phyloP scores from a whole-genome alignment of 2,888 invertebrate species.

The Congeria kusceri region DNA sequence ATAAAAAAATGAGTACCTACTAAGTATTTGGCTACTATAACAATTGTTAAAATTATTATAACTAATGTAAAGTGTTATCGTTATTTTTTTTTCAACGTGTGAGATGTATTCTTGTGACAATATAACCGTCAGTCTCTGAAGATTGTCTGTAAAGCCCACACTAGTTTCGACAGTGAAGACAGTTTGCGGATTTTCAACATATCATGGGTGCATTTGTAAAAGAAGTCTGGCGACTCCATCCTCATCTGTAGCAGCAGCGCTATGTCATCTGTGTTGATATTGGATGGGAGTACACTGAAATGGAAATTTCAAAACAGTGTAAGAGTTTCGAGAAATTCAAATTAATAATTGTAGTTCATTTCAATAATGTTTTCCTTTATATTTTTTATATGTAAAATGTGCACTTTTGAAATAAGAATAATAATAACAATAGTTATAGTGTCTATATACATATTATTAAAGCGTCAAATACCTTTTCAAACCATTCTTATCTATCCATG shows the following conservation, averaged over 20 bases:
- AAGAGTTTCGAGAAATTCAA: too few relatives aligned
- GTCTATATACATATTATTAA: neutral
- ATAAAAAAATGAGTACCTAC: too few relatives aligned
- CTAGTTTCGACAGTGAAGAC: constrained; percentile 44
- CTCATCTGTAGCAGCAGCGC: constrained; percentile 61
- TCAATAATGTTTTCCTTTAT: neutral
- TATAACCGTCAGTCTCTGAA: too few relatives aligned
- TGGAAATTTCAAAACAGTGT: too few relatives aligned
- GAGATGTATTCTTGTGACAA: too few relatives aligned
- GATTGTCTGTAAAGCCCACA: constrained; percentile 41
- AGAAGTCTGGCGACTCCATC: constrained; percentile 55
- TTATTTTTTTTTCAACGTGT: too few relatives aligned
- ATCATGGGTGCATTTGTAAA: constrained; percentile 54
- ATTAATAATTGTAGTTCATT: too few relatives aligned
- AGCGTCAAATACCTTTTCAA: neutral
- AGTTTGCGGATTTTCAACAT: constrained; percentile 48
- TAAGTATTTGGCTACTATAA: too few relatives aligned
- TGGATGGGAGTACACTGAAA: too few relatives aligned
- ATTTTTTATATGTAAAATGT: neutral
- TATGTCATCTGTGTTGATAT: constrained; percentile 52
- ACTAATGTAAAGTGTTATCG: too few relatives aligned
- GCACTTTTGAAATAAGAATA: neutral
- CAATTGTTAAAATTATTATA: too few relatives aligned
- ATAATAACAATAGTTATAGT: neutral
- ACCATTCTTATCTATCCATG: constrained; percentile 2